Evolutionary conservation across 2,113 vertebrate genomes (phyloP), one percentile per base, ranked within the genome.

Genomic region (Hippopotamus amphibius): DNA sequence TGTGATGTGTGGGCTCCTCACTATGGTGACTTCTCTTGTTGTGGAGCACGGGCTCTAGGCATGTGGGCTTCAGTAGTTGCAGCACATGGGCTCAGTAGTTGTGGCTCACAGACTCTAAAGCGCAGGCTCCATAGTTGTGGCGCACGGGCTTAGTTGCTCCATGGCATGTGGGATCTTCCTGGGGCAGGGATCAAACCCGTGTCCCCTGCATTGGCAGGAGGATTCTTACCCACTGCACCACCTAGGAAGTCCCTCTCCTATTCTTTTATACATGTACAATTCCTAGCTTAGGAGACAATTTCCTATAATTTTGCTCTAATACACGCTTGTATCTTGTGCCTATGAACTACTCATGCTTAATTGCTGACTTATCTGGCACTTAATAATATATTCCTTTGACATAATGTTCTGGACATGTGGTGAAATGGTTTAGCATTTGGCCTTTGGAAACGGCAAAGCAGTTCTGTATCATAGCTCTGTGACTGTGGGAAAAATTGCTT

Each of bases 261-360:
- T n/a, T 50, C 41, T 68, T 88, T 83, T 57, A 50, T 76, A 46
- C 10, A 69, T 66, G 37, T n/a, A 57, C 10, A 65, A 15, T 77
- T 82, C 46, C 63, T 92, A 71, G 14, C 41, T 61, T 94, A 30
- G 24, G 46, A 93, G 82, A 74, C 53, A 69, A 76, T 88, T 93
- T 88, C 2, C 90, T 97, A 3, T 71, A 33, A 84, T 96, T 92
- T 94, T 89, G 55, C 69, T 82, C 28, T 92, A 93, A 86, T 66
- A 71, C 0, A 16, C 63, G 33, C 59, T 92, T 86, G 4, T 82
- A 59, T 94, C 71, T 43, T 90, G 57, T 84, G 72, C 53, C 26
- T 96, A 30, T 33, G 15, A 96, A 72, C n/a, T 53, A 82, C 21
- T 83, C 33, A 43, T 15, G 43, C 65, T 90, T 95, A 84, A 91